Percentiles rank a stretch among this genome's conserved stretches.
These are phyloP conservation scores for Poeciliopsis occidentalis DNA, from an alignment of 2,113 vertebrate genomes.

Conservation along the genomic window DNA sequence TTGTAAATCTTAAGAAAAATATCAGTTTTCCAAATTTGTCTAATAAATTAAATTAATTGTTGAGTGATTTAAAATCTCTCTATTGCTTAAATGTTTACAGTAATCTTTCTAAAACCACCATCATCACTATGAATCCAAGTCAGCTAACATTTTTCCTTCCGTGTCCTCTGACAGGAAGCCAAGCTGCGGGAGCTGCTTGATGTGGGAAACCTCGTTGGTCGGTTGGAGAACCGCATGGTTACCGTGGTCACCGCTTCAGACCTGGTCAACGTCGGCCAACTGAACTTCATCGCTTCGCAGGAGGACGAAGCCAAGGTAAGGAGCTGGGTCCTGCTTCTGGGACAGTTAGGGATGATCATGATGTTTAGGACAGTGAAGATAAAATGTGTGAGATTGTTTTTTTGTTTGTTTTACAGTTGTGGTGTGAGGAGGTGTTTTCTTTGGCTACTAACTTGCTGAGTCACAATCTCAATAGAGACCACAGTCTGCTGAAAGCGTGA, in stretches of 20 bases:
- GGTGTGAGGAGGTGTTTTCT: constrained; percentile 95
- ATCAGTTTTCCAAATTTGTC: too few species aligned
- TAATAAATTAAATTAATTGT: too few species aligned
- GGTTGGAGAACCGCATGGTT: constrained; percentile 93
- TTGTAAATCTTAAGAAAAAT: too few species aligned
- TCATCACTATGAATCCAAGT: not conserved
- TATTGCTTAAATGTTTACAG: too few species aligned
- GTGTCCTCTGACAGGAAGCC: constrained; percentile 84
- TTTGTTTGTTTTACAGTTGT: constrained; percentile 81
- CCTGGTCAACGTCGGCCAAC: constrained; percentile 92
- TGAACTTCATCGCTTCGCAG: constrained; percentile 95
- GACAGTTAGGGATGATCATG: not conserved
- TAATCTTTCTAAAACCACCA: not conserved
- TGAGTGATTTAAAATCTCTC: too few species aligned
- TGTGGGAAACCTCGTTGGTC: constrained; percentile 88
- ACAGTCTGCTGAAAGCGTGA: constrained; percentile 97
- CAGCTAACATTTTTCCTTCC: not conserved
- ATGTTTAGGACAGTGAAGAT: constrained; percentile 6
- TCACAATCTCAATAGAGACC: constrained; percentile 95
- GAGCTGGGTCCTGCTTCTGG: not conserved
- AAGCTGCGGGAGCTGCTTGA: constrained; percentile 95
- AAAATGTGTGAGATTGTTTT: constrained; percentile 4
- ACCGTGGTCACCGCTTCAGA: constrained; percentile 95
- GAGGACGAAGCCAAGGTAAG: constrained; percentile 96
- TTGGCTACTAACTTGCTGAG: constrained; percentile 95